Percentiles rank a stretch among this genome's conserved stretches.
Conservation (phyloP, 2,888 invertebrate genomes). For the Apodemia duryi region DNA sequence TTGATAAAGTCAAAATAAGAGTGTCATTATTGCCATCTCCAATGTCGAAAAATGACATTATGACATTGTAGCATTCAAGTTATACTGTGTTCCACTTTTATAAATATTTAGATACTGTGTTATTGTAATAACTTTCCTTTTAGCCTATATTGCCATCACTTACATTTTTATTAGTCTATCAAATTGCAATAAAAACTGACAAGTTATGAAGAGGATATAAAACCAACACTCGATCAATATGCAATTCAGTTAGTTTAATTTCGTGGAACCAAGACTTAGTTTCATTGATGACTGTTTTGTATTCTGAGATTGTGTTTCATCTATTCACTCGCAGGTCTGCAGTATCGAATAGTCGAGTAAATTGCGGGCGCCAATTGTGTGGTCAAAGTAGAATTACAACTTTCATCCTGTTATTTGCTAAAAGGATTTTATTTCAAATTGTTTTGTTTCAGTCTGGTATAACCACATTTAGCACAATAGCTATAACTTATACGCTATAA, state of each 20-base stretch:
- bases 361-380: background rate
- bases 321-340: background rate
- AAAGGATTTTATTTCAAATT: constrained; percentile 4
- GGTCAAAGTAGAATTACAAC: constrained; percentile 2
- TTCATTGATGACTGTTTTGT: background rate
- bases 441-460: background rate
- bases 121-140: no score
- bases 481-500: background rate
- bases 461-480: background rate
- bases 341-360: background rate
- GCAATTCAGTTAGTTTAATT: background rate
- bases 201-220: no score
- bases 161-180: no score
- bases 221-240: no score
- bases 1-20: no score
- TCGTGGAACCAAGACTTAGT: background rate
- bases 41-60: no score
- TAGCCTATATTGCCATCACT: no score
- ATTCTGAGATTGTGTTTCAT: background rate
- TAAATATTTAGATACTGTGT: no score
- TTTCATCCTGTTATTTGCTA: constrained; percentile 3
- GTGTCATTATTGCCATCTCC: no score
- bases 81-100: no score
- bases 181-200: no score
- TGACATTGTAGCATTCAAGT: no score